Base-by-base conservation (phyloP, 1,140 invertebrate species). In the Aphis gossypii region DNA sequence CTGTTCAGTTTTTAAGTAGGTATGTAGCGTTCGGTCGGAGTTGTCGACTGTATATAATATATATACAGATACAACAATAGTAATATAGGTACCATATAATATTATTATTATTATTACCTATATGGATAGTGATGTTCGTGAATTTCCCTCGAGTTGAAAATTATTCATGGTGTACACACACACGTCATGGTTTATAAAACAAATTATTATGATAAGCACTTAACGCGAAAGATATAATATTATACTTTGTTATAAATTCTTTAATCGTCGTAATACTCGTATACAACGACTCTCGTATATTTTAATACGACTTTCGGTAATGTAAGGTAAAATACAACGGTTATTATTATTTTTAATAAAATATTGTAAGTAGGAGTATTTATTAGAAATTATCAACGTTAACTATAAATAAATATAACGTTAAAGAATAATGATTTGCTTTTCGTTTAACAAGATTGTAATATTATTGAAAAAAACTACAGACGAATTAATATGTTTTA, bases 91-190 rank as follows among this genome's bases (percentile, higher is more conserved):
- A 30, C 60, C 8, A 68, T 68, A n/a, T 60, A n/a, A n/a, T n/a
- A n/a, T n/a, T 76, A n/a, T n/a, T 76, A n/a, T n/a, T 76, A n/a
- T n/a, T 76, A 76, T n/a, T 76, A 35, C 60, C n/a, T 76, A 76
- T 76, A 76, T 51, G 18, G 30, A 76, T 76, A 76, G 14, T 18
- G 14, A n/a, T 35, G 60, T 76, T 14, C 30, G 14, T 1, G 14
- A n/a, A 76, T 76, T 76, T n/a, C 60, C 60, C 14, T 20, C 60
- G 60, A 76, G 60, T 76, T 76, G 60, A 76, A 76, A 76, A 76
- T 76, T 76, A n/a, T 76, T 76, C 60, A 76, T n/a, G 60, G n/a
- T 76, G n/a, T 68, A 76, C n/a, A n/a, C n/a, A n/a, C 60, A n/a
- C 60, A n/a, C 30, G 60, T 76, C 60, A n/a, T 76, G 30, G 60